phyloP scores from a whole-genome alignment of 2,888 invertebrate species.

The Exocentrus adspersus region DNA sequence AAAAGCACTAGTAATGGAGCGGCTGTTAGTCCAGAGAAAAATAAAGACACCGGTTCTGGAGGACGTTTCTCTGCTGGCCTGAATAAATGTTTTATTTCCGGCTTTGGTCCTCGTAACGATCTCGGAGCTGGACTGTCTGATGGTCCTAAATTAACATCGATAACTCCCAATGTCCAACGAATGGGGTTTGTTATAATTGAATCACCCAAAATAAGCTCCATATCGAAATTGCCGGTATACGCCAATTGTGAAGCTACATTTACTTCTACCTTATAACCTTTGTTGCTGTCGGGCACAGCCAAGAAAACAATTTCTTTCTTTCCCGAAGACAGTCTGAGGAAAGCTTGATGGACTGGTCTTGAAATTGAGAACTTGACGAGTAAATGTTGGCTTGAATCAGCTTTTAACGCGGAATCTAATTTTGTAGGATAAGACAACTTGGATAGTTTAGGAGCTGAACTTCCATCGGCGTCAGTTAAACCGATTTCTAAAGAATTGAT shows the following conservation, averaged over 20 bases:
- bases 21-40: constrained; percentile 86
- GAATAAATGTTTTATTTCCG: constrained; percentile 84
- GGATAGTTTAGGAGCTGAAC: constrained; percentile 80
- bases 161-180: constrained; percentile 84
- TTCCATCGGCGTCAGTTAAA: constrained; percentile 90
- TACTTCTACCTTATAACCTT: constrained; percentile 89
- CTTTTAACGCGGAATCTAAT: constrained; percentile 75
- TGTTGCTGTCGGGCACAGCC: constrained; percentile 84
- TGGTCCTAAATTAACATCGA: constrained; percentile 74
- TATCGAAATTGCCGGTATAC: constrained; percentile 80
- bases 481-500: constrained; percentile 86
- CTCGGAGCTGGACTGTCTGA: constrained; percentile 39
- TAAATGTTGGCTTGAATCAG: constrained; percentile 88
- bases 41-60: constrained; percentile 84
- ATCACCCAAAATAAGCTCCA: constrained; percentile 92
- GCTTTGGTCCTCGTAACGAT: constrained; percentile 64
- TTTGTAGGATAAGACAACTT: constrained; percentile 69
- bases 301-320: constrained; percentile 91
- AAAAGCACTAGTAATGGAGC: constrained; percentile 86
- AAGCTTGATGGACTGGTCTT: constrained; percentile 81
- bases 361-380: constrained; percentile 81
- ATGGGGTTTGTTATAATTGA: constrained; percentile 89
- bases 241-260: constrained; percentile 82
- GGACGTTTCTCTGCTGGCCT: constrained; percentile 93
- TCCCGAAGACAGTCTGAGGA: constrained; percentile 79